Evolutionary conservation across 2,888 invertebrate species (phyloP), one percentile per base, ranked within the genome.

Genomic region (Drosophila ustulata): DNA sequence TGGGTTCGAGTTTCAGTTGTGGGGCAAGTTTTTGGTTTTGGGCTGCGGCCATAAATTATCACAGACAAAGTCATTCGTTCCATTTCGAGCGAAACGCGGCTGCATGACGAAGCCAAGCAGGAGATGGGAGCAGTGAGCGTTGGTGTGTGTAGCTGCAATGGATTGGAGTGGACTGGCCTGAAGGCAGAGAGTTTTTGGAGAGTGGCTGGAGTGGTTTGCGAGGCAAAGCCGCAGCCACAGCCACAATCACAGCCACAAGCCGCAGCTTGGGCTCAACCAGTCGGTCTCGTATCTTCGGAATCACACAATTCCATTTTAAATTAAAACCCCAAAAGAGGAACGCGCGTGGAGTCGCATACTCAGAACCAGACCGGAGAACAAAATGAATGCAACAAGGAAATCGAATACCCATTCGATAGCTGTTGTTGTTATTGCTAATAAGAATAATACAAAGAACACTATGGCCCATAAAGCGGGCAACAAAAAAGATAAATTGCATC

Each of bases 401-500:
- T 75, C 82, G 68, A 75, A 81, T 66, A 77, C 58, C 3, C 57
- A 30, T 71, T 34, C 59, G 58, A 67, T 46, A 32, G 30, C 32
- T 53, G 37, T 63, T 79, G 66, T 61, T 69, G 63, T 46, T 68
- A 64, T 28, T 53, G 70, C 71, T 78, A 69, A 75, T 78, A 85
- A 88, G 88, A 79, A 74, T 75, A 80, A 80, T 70, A 82, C 82
- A 86, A 82, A 84, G 82, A 84, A 79, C 82, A 66, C 73, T 69
- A 84, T 86, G 73, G 82, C 68, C 88, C 81, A 90, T 91, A 89
- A 90, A 82, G 84, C 49, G 83, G 86, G 82, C 90, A 80, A 90
- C 91, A 91, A 90, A 91, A 89, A 89, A 90, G 90, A 91, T 89
- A 88, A 85, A 90, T 91, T 90, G 91, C 91, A 76, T 84, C 78